Evolutionary conservation across 2,113 vertebrate species (phyloP).

Genomic region (Pomatorhinus ruficollis): DNA sequence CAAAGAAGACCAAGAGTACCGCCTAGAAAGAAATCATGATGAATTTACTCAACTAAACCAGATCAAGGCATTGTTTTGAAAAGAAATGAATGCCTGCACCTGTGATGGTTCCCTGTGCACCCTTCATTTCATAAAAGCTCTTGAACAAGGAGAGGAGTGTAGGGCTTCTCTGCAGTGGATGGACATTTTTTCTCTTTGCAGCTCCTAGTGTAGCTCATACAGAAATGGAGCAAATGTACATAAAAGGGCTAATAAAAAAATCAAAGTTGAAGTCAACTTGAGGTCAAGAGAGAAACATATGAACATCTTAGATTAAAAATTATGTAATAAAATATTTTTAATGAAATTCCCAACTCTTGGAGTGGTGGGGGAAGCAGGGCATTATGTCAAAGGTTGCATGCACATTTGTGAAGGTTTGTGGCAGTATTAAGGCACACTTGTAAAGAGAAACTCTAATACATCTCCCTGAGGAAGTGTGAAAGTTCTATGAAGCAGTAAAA

Average conservation of each 20-base stretch:
- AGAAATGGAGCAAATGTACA: background rate
- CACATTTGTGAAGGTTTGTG: background rate
- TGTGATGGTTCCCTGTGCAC: background rate
- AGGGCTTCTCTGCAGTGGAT: background rate
- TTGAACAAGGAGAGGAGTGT: background rate
- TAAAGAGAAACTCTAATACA: background rate
- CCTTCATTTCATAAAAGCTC: background rate
- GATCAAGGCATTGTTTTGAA: background rate
- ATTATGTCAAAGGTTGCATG: background rate
- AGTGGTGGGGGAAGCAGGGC: background rate
- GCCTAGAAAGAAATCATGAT: background rate
- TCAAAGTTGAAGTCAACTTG: background rate
- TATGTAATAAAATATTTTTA: background rate
- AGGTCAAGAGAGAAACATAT: background rate
- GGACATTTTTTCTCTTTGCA: background rate
- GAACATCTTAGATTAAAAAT: background rate
- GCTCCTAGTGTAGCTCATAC: background rate
- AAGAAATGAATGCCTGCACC: background rate
- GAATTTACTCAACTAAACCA: background rate
- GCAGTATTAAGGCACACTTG: background rate
- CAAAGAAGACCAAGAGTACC: background rate
- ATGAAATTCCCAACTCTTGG: background rate
- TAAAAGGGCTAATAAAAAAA: background rate
- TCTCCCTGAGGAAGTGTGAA: background rate
- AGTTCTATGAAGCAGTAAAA: background rate